Evolutionary conservation across 2,888 invertebrate genomes (phyloP), one percentile per base, ranked within the genome.

Genomic region (Scaptomyza tumidula): DNA sequence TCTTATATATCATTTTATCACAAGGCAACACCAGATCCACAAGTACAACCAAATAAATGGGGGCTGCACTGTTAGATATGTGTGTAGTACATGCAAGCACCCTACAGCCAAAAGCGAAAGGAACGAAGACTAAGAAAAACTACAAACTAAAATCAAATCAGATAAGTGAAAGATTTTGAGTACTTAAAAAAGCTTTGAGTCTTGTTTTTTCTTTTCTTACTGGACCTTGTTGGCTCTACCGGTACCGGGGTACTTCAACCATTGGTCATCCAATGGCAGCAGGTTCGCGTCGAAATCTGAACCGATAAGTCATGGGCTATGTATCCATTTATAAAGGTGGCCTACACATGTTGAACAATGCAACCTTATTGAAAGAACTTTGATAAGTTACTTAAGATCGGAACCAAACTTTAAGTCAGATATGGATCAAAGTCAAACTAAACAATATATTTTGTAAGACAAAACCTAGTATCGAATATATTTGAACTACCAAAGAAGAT

Each of bases 1-100:
- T 84, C 74, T 80, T 81, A 80, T 78, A 78, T 78, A 76, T n/a
- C n/a, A n/a, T 66, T 71, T 86, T 84, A 80, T 86, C 75, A 81
- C 2, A 84, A 78, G 69, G 53, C 78, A 75, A 68, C 69, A 65
- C 58, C 60, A 81, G 81, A 84, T 82, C 80, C 75, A 70, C 78
- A 54, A 78, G 73, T 70, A 75, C 86, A 27, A 6, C 0, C 7
- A 6, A 86, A 81, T 86, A 84, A 86, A 84, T 86, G 84, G 75
- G 83, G 75, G 71, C 57, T 62, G 67, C 24, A 24, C 24, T 24
- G 24, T 24, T 24, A 24, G 24, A 24, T 24, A 24, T 24, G 24
- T 24, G 0, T 24, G 24, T 24, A 69, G 72, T 54, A 55, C 29
- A 44, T 10, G 35, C 14, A 14, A 60, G 24, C 19, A 27, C 41